phyloP scores from a whole-genome alignment of 2,113 vertebrate species.

The Rhabdomys dilectus region DNA sequence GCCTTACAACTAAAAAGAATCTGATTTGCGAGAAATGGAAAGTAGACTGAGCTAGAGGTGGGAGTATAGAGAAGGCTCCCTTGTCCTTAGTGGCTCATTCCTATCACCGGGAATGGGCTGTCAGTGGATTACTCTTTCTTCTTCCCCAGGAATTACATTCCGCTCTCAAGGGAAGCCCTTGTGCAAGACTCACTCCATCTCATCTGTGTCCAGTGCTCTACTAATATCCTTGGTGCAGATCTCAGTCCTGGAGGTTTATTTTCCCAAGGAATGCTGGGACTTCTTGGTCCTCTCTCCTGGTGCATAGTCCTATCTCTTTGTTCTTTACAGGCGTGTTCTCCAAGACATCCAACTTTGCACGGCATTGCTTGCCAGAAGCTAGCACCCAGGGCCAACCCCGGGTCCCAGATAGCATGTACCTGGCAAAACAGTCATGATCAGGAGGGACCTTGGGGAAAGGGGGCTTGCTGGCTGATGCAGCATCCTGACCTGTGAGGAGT shows the following conservation, averaged over 20 bases:
- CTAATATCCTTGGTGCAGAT: background rate
- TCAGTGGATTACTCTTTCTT: no score
- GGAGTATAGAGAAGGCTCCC: no score
- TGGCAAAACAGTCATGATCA: background rate
- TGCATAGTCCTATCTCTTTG: background rate
- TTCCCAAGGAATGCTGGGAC: background rate
- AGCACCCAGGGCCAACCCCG: background rate
- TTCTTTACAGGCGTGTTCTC: background rate
- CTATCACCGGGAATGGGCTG: background rate
- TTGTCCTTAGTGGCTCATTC: background rate
- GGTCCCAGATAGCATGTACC: background rate
- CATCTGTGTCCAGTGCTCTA: no score
- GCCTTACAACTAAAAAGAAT: background rate
- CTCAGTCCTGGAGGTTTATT: background rate
- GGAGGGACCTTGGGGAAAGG: no score
- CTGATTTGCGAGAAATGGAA: background rate
- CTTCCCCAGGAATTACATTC: background rate
- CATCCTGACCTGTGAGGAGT: background rate
- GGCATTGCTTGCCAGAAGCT: background rate
- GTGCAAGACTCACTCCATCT: background rate
- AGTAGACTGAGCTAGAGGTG: background rate
- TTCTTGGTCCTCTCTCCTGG: background rate
- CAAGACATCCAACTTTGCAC: background rate
- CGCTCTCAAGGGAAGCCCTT: background rate
- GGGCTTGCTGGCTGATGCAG: no score